phyloP scores from a whole-genome alignment of 2,888 invertebrate species.

The Acleris sparsana region DNA sequence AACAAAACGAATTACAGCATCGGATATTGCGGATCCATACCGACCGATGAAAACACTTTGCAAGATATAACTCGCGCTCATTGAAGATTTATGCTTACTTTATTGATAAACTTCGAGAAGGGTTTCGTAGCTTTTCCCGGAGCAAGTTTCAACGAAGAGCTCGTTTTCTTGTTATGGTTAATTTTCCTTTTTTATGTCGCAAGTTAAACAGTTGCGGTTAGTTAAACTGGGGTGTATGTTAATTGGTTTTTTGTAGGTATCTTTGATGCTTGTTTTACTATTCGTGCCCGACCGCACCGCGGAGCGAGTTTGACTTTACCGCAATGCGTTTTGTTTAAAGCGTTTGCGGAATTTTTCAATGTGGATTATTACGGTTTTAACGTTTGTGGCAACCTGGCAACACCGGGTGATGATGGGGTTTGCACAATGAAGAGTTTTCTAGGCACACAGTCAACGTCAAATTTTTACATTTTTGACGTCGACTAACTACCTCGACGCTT shows the following conservation, averaged over 20 bases:
- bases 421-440: background rate
- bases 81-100: constrained; percentile 45
- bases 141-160: constrained; percentile 50
- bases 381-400: background rate
- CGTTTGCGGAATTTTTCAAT: background rate
- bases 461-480: too few relatives aligned
- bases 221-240: constrained; percentile 34
- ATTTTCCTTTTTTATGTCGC: constrained; percentile 62
- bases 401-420: background rate
- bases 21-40: constrained; percentile 28
- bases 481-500: too few relatives aligned
- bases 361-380: constrained; percentile 2
- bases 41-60: constrained; percentile 39
- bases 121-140: constrained; percentile 47
- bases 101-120: constrained; percentile 54
- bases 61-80: constrained; percentile 42
- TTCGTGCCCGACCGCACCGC: constrained; percentile 2
- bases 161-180: constrained; percentile 63
- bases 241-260: constrained; percentile 38
- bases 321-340: constrained; percentile 9
- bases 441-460: background rate
- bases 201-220: constrained; percentile 55
- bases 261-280: constrained; percentile 17
- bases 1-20: constrained; percentile 33
- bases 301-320: constrained; percentile 4